Conservation (phyloP, 2,113 vertebrate genomes). For the Callospermophilus lateralis region DNA sequence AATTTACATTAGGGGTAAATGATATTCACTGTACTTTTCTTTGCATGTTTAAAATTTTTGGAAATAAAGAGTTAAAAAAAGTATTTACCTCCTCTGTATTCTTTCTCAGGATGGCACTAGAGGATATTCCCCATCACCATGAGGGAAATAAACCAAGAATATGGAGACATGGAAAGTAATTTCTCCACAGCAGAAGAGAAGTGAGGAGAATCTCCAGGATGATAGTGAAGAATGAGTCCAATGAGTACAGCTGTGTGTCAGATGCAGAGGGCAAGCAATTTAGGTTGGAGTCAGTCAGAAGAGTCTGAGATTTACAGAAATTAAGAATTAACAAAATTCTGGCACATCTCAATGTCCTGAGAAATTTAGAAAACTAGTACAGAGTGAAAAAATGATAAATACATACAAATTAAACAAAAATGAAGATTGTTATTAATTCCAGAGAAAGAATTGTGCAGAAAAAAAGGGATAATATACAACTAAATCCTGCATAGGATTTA, state of each 20-base stretch:
- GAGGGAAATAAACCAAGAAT: background rate
- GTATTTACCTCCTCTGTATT: background rate
- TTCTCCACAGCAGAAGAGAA: background rate
- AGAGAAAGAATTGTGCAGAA: background rate
- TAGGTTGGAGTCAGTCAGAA: background rate
- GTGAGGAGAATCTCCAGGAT: background rate
- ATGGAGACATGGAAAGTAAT: background rate
- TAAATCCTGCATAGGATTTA: background rate
- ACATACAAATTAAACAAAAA: slow-evolving; percentile 6
- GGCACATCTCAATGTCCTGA: background rate
- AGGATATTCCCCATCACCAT: background rate
- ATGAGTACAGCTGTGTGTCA: background rate
- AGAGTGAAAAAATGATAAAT: background rate
- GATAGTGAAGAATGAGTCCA: background rate
- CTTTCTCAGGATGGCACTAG: background rate
- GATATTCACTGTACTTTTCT: background rate
- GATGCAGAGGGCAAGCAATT: background rate
- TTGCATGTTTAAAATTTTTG: background rate
- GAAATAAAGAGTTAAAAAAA: background rate
- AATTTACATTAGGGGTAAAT: background rate
- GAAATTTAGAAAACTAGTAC: slow-evolving; percentile 13
- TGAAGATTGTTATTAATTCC: background rate
- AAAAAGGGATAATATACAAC: background rate
- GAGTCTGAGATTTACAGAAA: slow-evolving; percentile 33
- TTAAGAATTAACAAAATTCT: background rate